These are phyloP conservation scores for Kryptolebias ocellatus DNA, from an alignment of 2,797 vertebrate species.

Conservation along the genomic window DNA sequence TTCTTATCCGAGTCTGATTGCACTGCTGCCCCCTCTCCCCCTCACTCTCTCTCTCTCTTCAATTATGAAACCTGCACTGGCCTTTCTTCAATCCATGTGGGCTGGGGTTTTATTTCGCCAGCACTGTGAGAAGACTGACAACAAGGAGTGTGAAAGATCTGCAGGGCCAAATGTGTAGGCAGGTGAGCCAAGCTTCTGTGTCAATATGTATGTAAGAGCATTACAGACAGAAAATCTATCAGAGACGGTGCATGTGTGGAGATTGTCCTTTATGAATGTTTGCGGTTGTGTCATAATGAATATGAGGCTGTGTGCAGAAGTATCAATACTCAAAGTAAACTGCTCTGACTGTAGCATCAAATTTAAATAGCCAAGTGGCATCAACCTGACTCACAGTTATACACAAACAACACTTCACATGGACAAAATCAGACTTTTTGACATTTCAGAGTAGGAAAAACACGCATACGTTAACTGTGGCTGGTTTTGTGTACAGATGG, in stretches of 20 bases:
- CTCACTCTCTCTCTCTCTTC: constrained; percentile 48
- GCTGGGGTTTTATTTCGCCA: constrained; percentile 57
- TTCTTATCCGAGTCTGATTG: constrained; percentile 68
- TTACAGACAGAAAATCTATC: constrained; percentile 18
- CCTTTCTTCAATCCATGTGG: constrained; percentile 61
- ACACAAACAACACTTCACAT: too few species aligned
- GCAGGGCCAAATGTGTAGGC: constrained; percentile 60
- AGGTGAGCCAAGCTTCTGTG: constrained; percentile 45
- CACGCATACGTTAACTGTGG: too few species aligned
- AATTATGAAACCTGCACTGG: constrained; percentile 67
- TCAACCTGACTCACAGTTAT: background rate
- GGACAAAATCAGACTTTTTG: too few species aligned
- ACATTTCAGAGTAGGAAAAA: too few species aligned
- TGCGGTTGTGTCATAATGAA: constrained; percentile 24
- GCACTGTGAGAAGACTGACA: constrained; percentile 70
- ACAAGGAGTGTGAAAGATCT: constrained; percentile 52
- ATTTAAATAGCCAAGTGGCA: background rate
- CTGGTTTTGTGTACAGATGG: too few species aligned
- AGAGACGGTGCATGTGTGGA: constrained; percentile 3
- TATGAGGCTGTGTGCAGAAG: constrained; percentile 6
- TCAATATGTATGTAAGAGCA: constrained; percentile 15
- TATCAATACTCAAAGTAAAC: background rate
- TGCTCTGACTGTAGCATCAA: constrained; percentile 13
- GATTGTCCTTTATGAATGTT: constrained; percentile 12
- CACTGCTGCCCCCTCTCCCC: constrained; percentile 44